A percentile compares a stretch with the other conserved stretches of the same genome.
phyloP scores from a whole-genome alignment of 2,888 invertebrate genomes.

The Lasius platythorax region DNA sequence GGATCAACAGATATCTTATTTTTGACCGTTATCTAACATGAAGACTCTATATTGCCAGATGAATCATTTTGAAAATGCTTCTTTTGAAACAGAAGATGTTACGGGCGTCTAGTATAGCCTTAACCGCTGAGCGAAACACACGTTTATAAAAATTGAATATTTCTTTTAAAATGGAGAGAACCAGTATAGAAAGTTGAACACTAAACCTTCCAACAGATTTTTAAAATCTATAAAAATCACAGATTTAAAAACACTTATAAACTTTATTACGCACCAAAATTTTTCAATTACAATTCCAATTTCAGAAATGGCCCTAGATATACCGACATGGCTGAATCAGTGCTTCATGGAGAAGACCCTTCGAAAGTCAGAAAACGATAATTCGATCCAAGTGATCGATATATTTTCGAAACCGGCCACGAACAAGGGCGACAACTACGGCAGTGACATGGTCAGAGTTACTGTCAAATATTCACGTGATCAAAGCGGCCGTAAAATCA shows the following conservation, averaged over 20 bases:
- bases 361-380: slow-evolving; percentile 75
- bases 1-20: not conserved
- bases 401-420: slow-evolving; percentile 80
- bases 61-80: not conserved
- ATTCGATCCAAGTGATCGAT: slow-evolving; percentile 77
- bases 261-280: slow-evolving; percentile 47
- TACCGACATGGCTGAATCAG: slow-evolving; percentile 78
- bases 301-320: slow-evolving; percentile 76
- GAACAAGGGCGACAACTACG: slow-evolving; percentile 83
- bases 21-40: not conserved
- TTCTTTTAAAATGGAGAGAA: not conserved
- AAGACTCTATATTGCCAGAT: not conserved
- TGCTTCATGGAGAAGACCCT: slow-evolving; percentile 79
- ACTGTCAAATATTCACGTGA: slow-evolving; percentile 71
- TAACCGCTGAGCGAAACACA: not conserved
- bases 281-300: slow-evolving; percentile 77
- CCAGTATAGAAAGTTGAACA: not conserved
- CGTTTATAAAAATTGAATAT: no score
- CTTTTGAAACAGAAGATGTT: not conserved
- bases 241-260: no score
- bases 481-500: slow-evolving; percentile 63
- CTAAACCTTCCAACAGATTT: not conserved
- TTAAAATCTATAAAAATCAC: no score
- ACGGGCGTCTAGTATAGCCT: not conserved
- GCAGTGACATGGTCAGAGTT: slow-evolving; percentile 82